These are phyloP conservation scores for Mirounga angustirostris DNA, from an alignment of 2,113 vertebrate species.

Conservation along the genomic window DNA sequence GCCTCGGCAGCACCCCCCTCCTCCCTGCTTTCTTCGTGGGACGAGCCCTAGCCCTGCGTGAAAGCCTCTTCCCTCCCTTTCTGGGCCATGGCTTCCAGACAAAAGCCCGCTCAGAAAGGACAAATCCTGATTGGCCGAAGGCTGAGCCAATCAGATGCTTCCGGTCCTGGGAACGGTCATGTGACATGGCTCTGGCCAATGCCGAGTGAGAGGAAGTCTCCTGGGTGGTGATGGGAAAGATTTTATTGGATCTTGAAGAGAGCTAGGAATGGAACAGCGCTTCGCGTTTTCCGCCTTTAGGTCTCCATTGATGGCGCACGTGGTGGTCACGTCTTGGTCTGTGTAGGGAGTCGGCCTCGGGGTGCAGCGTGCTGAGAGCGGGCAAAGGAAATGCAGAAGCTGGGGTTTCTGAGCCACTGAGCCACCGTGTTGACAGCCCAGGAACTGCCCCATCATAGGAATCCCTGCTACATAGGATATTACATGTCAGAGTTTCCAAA, in stretches of 20 bases:
- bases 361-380: not conserved
- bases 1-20: no score
- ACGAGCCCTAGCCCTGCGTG: fast-evolving
- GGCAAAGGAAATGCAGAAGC: not conserved
- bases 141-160: conserved; percentile 1
- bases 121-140: not conserved
- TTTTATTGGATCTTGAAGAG: not conserved
- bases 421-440: not conserved
- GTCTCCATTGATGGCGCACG: no score
- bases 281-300: fast-evolving
- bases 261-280: fast-evolving
- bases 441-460: not conserved
- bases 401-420: not conserved
- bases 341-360: not conserved
- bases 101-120: fast-evolving
- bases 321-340: not conserved
- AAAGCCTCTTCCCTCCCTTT: fast-evolving
- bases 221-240: not conserved
- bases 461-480: not conserved
- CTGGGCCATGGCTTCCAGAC: not conserved
- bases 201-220: not conserved
- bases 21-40: not conserved
- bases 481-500: not conserved
- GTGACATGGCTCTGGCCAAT: not conserved
- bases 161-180: not conserved